Evolutionary conservation across 2,888 invertebrate species (phyloP).

Genomic region (Caradrina clavipalpis): DNA sequence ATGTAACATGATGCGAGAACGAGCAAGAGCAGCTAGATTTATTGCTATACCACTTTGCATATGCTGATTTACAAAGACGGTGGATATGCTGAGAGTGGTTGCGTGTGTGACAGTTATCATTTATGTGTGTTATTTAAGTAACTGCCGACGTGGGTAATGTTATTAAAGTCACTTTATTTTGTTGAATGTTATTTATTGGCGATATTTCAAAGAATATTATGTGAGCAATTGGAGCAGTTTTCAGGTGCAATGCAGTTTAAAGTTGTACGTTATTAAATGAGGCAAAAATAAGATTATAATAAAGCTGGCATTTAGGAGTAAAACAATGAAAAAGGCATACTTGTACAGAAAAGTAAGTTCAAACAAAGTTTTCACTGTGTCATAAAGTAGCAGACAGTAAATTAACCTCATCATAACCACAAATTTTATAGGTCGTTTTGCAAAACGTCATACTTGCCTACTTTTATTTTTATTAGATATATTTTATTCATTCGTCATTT

Average conservation of each 20-base stretch:
- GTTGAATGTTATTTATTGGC: conserved; percentile 14
- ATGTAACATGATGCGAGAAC: conserved; percentile 92
- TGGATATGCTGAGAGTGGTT: conserved; percentile 76
- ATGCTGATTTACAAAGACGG: conserved; percentile 91
- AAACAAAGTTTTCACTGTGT: conserved; percentile 10
- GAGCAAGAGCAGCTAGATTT: conserved; percentile 91
- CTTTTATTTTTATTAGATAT: not conserved
- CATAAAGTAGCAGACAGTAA: not conserved
- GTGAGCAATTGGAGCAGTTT: not conserved
- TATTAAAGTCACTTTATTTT: conserved; percentile 30
- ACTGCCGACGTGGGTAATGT: conserved; percentile 19
- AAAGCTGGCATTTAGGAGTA: not conserved
- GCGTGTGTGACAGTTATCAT: conserved; percentile 69
- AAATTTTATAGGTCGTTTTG: too few species aligned
- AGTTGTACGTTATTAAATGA: not conserved
- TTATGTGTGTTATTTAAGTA: conserved; percentile 65
- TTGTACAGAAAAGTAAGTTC: not conserved
- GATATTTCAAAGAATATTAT: not conserved
- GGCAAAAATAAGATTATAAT: not conserved
- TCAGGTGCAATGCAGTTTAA: not conserved
- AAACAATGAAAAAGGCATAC: not conserved
- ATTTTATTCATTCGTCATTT: not conserved
- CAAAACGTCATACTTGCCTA: not conserved
- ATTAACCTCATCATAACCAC: not conserved
- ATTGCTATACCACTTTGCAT: conserved; percentile 91